These are phyloP conservation scores for Caenorhabditis sinica DNA, from an alignment of 2,888 invertebrate genomes.

Conservation along the genomic window DNA sequence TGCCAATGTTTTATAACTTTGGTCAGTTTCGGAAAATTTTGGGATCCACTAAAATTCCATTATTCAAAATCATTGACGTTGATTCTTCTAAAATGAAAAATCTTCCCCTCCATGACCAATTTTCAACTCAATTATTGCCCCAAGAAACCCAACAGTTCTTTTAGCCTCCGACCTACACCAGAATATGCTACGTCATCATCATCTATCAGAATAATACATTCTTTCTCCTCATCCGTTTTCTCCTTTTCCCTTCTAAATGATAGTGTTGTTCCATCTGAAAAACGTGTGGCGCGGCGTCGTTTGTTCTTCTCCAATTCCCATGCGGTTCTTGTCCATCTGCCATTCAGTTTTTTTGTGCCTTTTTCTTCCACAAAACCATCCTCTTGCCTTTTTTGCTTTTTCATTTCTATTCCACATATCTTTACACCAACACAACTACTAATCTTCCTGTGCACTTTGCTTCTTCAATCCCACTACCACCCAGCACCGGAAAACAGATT, in stretches of 20 bases:
- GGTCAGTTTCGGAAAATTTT: no score
- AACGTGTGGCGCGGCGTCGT: constrained; percentile 36
- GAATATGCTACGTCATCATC: constrained; percentile 18
- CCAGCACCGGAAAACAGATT: constrained; percentile 49
- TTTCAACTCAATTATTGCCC: no score
- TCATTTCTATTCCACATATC: not conserved
- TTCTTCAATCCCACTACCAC: constrained; percentile 12
- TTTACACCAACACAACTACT: constrained; percentile 28
- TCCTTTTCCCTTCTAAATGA: constrained; percentile 14
- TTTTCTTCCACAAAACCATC: constrained; percentile 31
- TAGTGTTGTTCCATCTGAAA: constrained; percentile 23
- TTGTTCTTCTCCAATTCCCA: constrained; percentile 52
- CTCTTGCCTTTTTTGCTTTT: not conserved
- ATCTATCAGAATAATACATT: constrained; percentile 23
- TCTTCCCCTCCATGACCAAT: no score
- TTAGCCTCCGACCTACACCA: not conserved
- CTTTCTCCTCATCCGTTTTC: not conserved
- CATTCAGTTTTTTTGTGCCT: constrained; percentile 12
- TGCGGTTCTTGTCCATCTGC: constrained; percentile 15
- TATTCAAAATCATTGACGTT: no score
- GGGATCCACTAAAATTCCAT: no score
- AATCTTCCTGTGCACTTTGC: constrained; percentile 52
- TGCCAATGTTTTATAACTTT: no score
- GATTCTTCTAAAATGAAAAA: no score
- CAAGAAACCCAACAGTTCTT: no score